phyloP scores from a whole-genome alignment of 2,888 invertebrate species.

The Nemoura dubitans region DNA sequence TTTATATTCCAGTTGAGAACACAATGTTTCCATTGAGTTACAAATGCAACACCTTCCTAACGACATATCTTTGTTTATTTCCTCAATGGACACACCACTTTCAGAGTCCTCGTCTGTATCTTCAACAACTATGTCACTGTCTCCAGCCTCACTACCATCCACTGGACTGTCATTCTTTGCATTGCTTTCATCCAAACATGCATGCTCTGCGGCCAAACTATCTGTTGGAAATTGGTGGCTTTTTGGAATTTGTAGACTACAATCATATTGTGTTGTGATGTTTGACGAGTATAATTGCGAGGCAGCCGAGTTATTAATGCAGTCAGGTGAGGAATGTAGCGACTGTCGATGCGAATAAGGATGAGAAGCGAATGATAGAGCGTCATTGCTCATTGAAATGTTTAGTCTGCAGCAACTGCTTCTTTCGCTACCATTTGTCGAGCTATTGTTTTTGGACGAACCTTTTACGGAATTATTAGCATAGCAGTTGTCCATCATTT shows the following conservation, averaged over 20 bases:
- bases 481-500: conserved; percentile 42
- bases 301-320: not conserved
- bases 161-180: conserved; percentile 42
- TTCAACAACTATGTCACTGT: conserved; percentile 51
- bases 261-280: conserved; percentile 19
- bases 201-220: not conserved
- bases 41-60: conserved; percentile 48
- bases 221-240: not conserved
- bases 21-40: conserved; percentile 30
- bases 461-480: not conserved
- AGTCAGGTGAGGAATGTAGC: conserved; percentile 8
- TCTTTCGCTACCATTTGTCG: not conserved
- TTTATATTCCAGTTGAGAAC: conserved; percentile 24
- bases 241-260: not conserved
- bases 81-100: conserved; percentile 47
- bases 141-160: conserved; percentile 48
- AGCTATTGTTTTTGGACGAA: not conserved
- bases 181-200: conserved; percentile 10
- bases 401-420: conserved; percentile 29
- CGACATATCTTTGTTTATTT: conserved; percentile 29
- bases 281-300: conserved; percentile 4
- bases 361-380: conserved; percentile 5
- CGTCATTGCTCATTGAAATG: not conserved
- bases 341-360: not conserved
- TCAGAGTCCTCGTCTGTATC: conserved; percentile 50